Evolutionary conservation across 2,888 invertebrate genomes (phyloP).

Genomic region (Phyto melanocephala): DNA sequence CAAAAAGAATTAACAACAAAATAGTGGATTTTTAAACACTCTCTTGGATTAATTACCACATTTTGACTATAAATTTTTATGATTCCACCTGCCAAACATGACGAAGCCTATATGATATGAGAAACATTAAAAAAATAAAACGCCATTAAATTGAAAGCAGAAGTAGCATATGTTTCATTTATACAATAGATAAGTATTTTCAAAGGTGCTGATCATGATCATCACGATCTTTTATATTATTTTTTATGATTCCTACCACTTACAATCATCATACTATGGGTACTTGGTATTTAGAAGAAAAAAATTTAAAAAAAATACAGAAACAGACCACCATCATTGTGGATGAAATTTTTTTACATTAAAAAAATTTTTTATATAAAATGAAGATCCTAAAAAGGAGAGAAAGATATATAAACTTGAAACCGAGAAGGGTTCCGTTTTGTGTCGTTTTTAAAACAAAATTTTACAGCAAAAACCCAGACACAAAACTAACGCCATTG

Average conservation of each 20-base stretch:
- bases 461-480: slow-evolving; percentile 3
- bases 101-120: slow-evolving; percentile 52
- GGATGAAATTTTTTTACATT: slow-evolving; percentile 8
- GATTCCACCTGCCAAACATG: slow-evolving; percentile 64
- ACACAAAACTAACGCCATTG: slow-evolving; percentile 51
- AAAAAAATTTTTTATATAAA: slow-evolving; percentile 30
- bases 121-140: slow-evolving; percentile 19
- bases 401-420: neutral
- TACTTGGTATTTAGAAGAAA: too few species aligned
- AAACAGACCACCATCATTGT: slow-evolving; percentile 57
- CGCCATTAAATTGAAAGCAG: slow-evolving; percentile 52
- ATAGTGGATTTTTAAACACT: slow-evolving; percentile 62
- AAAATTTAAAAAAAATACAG: neutral
- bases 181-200: slow-evolving; percentile 10
- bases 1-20: slow-evolving; percentile 27
- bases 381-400: slow-evolving; percentile 49
- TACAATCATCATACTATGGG: too few species aligned
- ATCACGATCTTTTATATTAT: neutral
- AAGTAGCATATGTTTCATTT: slow-evolving; percentile 44
- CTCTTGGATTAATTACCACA: slow-evolving; percentile 63
- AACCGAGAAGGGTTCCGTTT: slow-evolving; percentile 35
- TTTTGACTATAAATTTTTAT: slow-evolving; percentile 60
- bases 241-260: neutral
- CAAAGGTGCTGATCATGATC: slow-evolving; percentile 29
- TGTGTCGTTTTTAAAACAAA: neutral